Base-by-base conservation (phyloP, 2,797 vertebrate species). In the Halcyon smyrnensis region DNA sequence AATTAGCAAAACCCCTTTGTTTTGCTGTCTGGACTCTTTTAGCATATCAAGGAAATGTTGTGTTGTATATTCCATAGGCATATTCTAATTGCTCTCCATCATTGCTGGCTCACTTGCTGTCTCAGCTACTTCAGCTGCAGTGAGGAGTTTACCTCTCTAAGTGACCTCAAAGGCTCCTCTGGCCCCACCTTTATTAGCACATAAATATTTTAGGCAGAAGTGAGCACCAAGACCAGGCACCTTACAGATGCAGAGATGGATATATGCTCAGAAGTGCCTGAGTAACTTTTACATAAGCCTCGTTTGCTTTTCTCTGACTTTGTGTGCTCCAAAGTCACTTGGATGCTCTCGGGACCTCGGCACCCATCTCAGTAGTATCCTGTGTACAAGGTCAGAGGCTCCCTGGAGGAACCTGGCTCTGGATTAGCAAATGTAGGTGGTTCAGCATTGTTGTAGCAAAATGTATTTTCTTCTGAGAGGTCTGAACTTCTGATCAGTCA, bases 311-410 rank as follows among this genome's bases (percentile, higher is more conserved):
- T 28, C 6, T 46, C 15, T 53, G 67, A 34, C n/a, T 68, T 64
- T 62, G 32, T 62, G 32, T 62, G 56, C 78, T 37, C 36, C 45
- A 41, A 27, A 59, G 53, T 60, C 63, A 8, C 59, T 50, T 7
- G 14, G 41, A n/a, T 86, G 76, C 65, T 90, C 63, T 63, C 0
- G 0, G 68, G 28, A 74, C 30, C 30, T 70, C 24, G 9, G 45
- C 0, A 0, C 60, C 41, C 67, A 32, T 39, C 56, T 78, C 34
- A 0, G 9, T 4, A 2, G 5, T 14, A 24, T 54, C 39, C 46
- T n/a, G 15, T 34, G 30, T 19, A 1, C 53, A 6, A 45, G 64
- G 83, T 20, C 51, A 2, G 73, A 39, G 46, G 34, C 6, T 48
- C 3, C 28, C 37, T 6, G 18, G 20, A 32, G 18, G 59, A 50